Conservation (phyloP, 2,888 invertebrate species). For the Rapana venosa region DNA sequence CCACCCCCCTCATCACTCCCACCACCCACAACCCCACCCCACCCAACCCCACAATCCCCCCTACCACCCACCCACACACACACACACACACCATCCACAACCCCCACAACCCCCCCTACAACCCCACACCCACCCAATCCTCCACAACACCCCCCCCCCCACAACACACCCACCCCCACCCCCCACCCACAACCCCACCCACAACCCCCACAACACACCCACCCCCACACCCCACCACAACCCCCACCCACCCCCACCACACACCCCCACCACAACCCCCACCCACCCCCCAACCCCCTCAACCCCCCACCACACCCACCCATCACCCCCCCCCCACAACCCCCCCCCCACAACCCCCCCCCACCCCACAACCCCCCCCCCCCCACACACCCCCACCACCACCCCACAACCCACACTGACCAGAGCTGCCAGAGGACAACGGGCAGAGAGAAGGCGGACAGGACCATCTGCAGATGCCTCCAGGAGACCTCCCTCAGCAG, state of each 20-base stretch:
- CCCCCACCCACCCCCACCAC: background rate
- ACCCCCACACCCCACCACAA: background rate
- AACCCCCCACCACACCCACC: background rate
- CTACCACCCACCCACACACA: background rate
- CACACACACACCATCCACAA: too few relatives aligned
- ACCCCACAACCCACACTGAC: conserved; percentile 16
- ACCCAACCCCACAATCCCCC: background rate
- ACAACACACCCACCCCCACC: background rate
- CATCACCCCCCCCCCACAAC: too few relatives aligned
- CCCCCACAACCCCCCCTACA: too few relatives aligned
- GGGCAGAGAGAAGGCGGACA: conserved; percentile 3
- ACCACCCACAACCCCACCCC: too few relatives aligned
- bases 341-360: background rate
- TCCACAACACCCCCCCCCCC: background rate
- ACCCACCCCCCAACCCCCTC: too few relatives aligned
- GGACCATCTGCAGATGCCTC: conserved; percentile 54
- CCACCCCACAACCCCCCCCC: background rate
- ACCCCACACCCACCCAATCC: too few relatives aligned
- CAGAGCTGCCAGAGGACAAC: conserved; percentile 35
- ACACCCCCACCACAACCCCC: background rate
- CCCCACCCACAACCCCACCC: background rate
- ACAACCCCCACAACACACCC: background rate
- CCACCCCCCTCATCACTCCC: too few relatives aligned
- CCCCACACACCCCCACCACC: background rate
- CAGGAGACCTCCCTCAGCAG: conserved; percentile 53